Evolutionary conservation across 92 coral and sea anemone species (phyloP).

Genomic region (Actinostola sp.): DNA sequence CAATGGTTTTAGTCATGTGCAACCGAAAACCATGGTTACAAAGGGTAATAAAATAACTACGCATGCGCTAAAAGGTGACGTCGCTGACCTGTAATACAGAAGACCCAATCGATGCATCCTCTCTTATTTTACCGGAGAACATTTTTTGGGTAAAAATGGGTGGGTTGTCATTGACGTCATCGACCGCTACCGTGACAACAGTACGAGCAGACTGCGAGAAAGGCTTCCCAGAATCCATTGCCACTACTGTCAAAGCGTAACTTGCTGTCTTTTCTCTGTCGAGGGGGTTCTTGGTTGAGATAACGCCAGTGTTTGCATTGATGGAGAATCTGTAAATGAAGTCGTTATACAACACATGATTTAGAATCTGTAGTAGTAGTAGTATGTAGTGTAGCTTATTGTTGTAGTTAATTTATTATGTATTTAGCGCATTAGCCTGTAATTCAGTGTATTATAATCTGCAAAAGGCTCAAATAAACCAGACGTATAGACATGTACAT

Average conservation of each 20-base stretch:
- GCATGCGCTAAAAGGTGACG: background rate
- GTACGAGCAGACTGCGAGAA: slow-evolving; percentile 49
- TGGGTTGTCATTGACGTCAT: slow-evolving; percentile 85
- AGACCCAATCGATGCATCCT: slow-evolving; percentile 89
- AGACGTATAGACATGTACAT: too few relatives aligned
- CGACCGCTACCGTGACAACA: slow-evolving; percentile 52
- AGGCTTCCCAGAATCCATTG: slow-evolving; percentile 79
- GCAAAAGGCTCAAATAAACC: too few relatives aligned
- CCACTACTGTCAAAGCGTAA: slow-evolving; percentile 62
- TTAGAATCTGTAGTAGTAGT: too few relatives aligned
- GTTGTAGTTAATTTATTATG: too few relatives aligned
- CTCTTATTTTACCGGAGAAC: slow-evolving; percentile 70
- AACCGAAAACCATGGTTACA: too few relatives aligned
- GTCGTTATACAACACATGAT: too few relatives aligned
- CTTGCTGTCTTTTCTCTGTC: slow-evolving; percentile 77
- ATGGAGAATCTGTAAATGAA: slow-evolving; percentile 48
- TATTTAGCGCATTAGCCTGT: too few relatives aligned
- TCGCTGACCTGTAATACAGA: slow-evolving; percentile 76
- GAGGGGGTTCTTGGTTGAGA: slow-evolving; percentile 64
- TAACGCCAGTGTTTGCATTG: slow-evolving; percentile 51
- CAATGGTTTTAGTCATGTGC: too few relatives aligned
- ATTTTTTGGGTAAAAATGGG: slow-evolving; percentile 65
- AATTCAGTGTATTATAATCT: too few relatives aligned
- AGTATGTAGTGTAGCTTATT: too few relatives aligned
- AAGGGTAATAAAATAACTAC: background rate